Percentiles rank a stretch among this genome's conserved stretches.
Conservation (phyloP, 2,113 vertebrate species). For the Cacatua alba region DNA sequence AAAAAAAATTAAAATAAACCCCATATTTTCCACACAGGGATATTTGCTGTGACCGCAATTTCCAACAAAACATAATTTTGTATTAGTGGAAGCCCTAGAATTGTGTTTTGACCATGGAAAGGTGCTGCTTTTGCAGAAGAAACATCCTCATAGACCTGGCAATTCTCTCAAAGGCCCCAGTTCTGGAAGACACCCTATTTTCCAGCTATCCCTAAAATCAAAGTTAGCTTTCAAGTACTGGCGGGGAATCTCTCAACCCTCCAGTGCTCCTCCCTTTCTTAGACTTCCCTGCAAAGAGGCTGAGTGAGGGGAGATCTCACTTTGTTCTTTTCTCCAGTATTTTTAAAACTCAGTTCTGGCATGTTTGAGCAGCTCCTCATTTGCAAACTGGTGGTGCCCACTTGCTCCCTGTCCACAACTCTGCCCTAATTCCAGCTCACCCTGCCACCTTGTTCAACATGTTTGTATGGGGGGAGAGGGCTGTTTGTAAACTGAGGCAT, state of each 20-base stretch:
- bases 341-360: background rate
- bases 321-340: background rate
- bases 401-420: background rate
- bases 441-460: background rate
- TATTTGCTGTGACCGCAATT: background rate
- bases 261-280: background rate
- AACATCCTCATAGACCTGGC: fast-evolving
- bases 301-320: background rate
- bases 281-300: background rate
- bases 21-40: fast-evolving
- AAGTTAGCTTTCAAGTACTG: fast-evolving
- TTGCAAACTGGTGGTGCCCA: background rate
- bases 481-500: conserved; percentile 27
- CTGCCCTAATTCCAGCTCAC: conserved; percentile 43
- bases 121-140: background rate
- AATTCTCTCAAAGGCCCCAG: background rate
- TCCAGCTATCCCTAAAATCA: background rate
- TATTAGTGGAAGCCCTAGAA: background rate
- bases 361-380: background rate
- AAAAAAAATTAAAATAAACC: background rate
- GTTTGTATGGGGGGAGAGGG: background rate
- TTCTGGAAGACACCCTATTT: background rate
- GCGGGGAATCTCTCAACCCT: background rate
- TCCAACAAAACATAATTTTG: background rate
- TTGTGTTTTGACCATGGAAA: background rate